Percentiles rank a stretch among this genome's conserved stretches.
These are phyloP conservation scores for Apis dorsata DNA, from an alignment of 1,140 invertebrate species.

Conservation along the genomic window DNA sequence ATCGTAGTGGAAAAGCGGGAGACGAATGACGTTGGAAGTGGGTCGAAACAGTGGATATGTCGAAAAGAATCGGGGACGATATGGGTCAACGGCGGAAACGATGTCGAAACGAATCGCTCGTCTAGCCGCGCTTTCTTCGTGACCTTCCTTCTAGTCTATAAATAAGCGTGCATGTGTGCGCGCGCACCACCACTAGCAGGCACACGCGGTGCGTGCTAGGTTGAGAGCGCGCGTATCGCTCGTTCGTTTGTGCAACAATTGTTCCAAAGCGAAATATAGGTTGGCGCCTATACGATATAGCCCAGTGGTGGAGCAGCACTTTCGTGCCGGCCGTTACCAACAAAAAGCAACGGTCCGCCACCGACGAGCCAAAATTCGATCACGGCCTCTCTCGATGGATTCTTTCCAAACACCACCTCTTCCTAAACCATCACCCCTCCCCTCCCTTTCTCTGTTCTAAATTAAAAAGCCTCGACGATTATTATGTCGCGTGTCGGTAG, in stretches of 20 bases:
- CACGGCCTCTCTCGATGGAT: not conserved
- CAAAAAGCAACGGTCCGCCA: not conserved
- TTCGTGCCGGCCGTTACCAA: conserved; percentile 26
- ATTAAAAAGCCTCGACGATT: not conserved
- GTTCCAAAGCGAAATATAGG: conserved; percentile 54
- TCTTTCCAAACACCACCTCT: not conserved
- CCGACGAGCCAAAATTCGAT: conserved; percentile 21
- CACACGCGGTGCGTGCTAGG: conserved; percentile 47
- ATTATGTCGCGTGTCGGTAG: not conserved
- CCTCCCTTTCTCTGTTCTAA: not conserved
- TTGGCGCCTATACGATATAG: conserved; percentile 37
- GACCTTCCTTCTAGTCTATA: conserved; percentile 73
- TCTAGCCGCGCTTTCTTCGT: conserved; percentile 73
- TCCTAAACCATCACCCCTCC: not conserved
- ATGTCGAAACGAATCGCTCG: conserved; percentile 68
- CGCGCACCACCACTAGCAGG: conserved; percentile 8
- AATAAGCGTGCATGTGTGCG: conserved; percentile 48
- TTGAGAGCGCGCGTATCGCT: conserved; percentile 39
- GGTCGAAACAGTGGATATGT: conserved; percentile 62
- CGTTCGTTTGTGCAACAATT: conserved; percentile 47
- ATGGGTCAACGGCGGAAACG: conserved; percentile 72
- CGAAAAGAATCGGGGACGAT: conserved; percentile 69
- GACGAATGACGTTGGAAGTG: conserved; percentile 42
- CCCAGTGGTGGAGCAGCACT: conserved; percentile 2
- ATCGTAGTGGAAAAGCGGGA: conserved; percentile 30